phyloP scores from a whole-genome alignment of 2,113 vertebrate genomes.

The Gavialis gangeticus region DNA sequence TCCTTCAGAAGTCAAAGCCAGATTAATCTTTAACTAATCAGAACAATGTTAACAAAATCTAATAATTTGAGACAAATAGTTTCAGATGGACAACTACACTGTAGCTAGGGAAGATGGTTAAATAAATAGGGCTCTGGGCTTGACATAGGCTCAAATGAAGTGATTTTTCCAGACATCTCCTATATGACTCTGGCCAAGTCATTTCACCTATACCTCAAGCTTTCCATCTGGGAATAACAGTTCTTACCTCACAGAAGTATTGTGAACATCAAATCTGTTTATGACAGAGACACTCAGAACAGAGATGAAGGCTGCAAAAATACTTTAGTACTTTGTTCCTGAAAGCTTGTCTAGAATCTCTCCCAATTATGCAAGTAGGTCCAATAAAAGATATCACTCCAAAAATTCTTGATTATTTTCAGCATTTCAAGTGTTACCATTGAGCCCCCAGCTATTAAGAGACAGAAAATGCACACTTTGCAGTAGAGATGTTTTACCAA shows the following conservation, averaged over 20 bases:
- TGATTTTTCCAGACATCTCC: background rate
- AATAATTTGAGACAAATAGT: background rate
- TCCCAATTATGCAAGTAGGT: no score
- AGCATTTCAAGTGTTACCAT: background rate
- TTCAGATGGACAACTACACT: background rate
- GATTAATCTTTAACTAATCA: conserved; percentile 5
- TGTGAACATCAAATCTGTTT: background rate
- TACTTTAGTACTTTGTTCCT: no score
- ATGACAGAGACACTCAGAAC: background rate
- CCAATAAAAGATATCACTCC: no score
- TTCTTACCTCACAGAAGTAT: background rate
- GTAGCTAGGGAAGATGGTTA: background rate
- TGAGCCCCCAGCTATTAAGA: background rate
- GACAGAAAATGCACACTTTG: background rate
- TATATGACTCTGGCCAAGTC: accelerated
- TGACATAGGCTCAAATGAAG: background rate
- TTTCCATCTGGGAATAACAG: background rate
- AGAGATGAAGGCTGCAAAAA: background rate
- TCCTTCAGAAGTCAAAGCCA: background rate
- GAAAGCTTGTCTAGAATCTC: no score
- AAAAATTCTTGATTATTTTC: background rate
- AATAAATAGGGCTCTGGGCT: background rate
- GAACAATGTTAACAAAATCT: background rate
- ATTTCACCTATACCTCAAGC: accelerated
- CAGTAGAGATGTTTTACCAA: background rate